These are phyloP conservation scores for Parauchenoglanis punctatus DNA, from an alignment of 2,797 vertebrate species.

Conservation along the genomic window DNA sequence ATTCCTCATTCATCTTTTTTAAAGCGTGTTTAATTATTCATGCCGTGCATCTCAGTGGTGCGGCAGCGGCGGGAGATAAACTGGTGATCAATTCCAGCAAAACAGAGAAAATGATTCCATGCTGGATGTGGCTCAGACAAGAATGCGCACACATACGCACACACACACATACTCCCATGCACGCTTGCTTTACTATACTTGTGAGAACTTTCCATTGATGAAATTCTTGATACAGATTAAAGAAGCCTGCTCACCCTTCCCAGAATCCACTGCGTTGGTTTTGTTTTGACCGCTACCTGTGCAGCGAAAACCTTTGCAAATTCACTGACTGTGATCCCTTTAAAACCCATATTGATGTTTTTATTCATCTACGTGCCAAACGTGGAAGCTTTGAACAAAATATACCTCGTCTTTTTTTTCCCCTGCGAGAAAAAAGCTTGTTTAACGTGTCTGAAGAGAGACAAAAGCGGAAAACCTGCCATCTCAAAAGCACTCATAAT, in stretches of 20 bases:
- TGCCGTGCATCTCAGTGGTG: conserved; percentile 62
- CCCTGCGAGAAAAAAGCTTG: no score
- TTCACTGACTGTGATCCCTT: no score
- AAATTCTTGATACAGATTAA: neutral
- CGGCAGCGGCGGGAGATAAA: conserved; percentile 53
- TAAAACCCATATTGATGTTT: no score
- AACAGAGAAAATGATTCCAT: conserved; percentile 4
- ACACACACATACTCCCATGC: neutral
- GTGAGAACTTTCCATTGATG: neutral
- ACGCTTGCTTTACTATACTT: neutral
- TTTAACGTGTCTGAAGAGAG: neutral
- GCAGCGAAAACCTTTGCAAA: no score
- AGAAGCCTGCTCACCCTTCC: no score
- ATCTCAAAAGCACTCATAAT: neutral
- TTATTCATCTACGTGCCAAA: no score
- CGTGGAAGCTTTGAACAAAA: no score
- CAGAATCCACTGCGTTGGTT: no score
- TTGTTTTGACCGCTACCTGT: no score
- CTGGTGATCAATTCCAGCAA: conserved; percentile 55
- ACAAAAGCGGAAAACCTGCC: neutral
- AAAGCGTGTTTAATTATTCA: conserved; percentile 75
- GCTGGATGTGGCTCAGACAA: neutral
- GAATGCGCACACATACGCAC: neutral
- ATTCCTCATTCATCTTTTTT: conserved; percentile 73
- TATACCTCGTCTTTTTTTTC: no score